These are phyloP conservation scores for Procavia capensis DNA, from an alignment of 2,113 vertebrate genomes.

Conservation along the genomic window DNA sequence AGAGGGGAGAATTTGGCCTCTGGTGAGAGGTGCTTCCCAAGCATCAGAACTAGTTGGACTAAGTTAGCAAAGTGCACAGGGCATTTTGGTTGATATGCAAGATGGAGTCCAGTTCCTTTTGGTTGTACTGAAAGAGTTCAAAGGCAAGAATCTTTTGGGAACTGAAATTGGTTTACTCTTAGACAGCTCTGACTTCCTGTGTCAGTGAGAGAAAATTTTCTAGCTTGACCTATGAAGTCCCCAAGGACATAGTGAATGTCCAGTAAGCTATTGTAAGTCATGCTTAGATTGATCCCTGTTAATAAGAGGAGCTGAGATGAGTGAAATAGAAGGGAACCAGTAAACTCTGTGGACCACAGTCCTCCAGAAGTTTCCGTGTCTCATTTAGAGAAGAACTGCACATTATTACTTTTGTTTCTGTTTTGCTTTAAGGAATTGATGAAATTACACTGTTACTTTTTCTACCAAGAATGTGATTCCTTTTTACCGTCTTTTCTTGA, in stretches of 20 bases:
- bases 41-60: neutral
- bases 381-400: neutral
- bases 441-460: slow-evolving; percentile 32
- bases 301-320: slow-evolving; percentile 10
- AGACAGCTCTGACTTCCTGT: slow-evolving; percentile 72
- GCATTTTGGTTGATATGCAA: slow-evolving; percentile 7
- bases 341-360: neutral
- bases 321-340: neutral
- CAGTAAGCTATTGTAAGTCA: slow-evolving; percentile 9
- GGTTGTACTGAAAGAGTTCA: slow-evolving; percentile 52
- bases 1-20: neutral
- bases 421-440: neutral
- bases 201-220: slow-evolving; percentile 59
- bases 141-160: slow-evolving; percentile 62
- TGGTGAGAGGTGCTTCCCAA: neutral
- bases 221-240: slow-evolving; percentile 8
- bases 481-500: neutral
- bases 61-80: neutral
- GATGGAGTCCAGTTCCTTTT: slow-evolving; percentile 1
- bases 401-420: slow-evolving; percentile 31
- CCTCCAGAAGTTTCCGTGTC: neutral
- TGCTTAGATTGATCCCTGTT: neutral
- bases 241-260: slow-evolving; percentile 27
- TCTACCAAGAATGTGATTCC: slow-evolving; percentile 9
- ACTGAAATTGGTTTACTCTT: slow-evolving; percentile 52